A percentile compares a stretch with the other conserved stretches of the same genome.
phyloP scores from a whole-genome alignment of 1,140 invertebrate species.

The Drosophila novamexicana region DNA sequence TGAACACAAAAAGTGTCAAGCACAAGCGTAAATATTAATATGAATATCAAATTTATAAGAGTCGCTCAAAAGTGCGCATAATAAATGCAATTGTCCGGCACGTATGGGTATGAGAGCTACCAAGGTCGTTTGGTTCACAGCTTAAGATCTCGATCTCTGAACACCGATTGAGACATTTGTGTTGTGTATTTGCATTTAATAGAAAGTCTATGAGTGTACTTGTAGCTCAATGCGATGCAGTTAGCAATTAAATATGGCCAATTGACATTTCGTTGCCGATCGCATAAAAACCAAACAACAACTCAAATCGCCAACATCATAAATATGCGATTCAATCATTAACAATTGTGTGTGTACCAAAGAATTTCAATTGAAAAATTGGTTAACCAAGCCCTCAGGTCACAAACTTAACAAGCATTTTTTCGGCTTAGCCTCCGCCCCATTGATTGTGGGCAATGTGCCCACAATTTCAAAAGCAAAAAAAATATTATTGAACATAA shows the following conservation, averaged over 20 bases:
- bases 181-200: slow-evolving; percentile 70
- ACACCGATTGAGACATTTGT: slow-evolving; percentile 48
- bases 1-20: slow-evolving; percentile 2
- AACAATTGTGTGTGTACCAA: slow-evolving; percentile 54
- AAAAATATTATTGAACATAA: slow-evolving; percentile 16
- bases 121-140: slow-evolving; percentile 68
- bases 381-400: slow-evolving; percentile 75
- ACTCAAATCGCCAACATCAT: slow-evolving; percentile 35
- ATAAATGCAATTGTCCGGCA: slow-evolving; percentile 4
- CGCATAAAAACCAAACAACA: slow-evolving; percentile 31
- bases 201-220: slow-evolving; percentile 62
- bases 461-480: slow-evolving; percentile 16
- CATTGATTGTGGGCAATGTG: slow-evolving; percentile 14
- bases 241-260: slow-evolving; percentile 70
- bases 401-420: slow-evolving; percentile 60
- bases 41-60: slow-evolving; percentile 18
- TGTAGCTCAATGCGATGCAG: slow-evolving; percentile 63
- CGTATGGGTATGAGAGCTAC: slow-evolving; percentile 31
- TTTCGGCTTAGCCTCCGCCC: slow-evolving; percentile 50
- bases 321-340: slow-evolving; percentile 72
- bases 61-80: slow-evolving; percentile 21
- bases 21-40: slow-evolving; percentile 7
- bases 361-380: slow-evolving; percentile 70
- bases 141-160: slow-evolving; percentile 37
- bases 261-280: slow-evolving; percentile 65